Conservation (phyloP, 2,888 invertebrate genomes). For the Leptarthrus brevirostris region DNA sequence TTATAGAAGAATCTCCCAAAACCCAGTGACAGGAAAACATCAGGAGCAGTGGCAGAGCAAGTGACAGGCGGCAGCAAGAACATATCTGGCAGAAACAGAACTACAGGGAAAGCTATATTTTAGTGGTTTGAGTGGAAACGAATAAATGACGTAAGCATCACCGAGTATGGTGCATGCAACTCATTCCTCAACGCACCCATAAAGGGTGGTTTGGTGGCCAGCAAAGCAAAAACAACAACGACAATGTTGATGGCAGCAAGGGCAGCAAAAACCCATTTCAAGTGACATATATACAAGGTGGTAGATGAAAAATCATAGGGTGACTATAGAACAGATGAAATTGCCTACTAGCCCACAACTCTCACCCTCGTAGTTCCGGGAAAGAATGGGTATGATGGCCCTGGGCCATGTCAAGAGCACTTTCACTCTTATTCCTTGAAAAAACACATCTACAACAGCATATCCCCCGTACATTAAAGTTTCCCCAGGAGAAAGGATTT, state of each 20-base stretch:
- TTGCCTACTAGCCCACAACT: constrained; percentile 28
- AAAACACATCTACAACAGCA: constrained; percentile 26
- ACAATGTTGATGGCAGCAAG: constrained; percentile 29
- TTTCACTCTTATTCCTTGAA: constrained; percentile 48
- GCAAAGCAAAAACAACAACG: constrained; percentile 31
- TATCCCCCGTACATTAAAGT: too few species aligned
- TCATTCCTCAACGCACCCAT: background rate
- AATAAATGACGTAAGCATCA: constrained; percentile 46
- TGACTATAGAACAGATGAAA: constrained; percentile 47
- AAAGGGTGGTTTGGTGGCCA: constrained; percentile 32
- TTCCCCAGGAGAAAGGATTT: constrained; percentile 45
- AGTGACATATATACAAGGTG: constrained; percentile 49
- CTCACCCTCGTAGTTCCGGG: constrained; percentile 25
- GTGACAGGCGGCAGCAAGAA: constrained; percentile 39
- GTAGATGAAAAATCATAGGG: constrained; percentile 52
- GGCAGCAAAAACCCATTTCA: constrained; percentile 44
- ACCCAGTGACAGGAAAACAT: constrained; percentile 43
- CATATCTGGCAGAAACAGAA: background rate
- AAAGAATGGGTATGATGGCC: constrained; percentile 11
- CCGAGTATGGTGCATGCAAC: constrained; percentile 37
- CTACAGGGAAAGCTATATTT: background rate
- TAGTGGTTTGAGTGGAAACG: background rate
- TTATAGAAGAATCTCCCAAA: constrained; percentile 40
- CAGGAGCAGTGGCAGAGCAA: constrained; percentile 38
- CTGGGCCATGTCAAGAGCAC: constrained; percentile 49